Conservation (phyloP, 2,113 vertebrate genomes). For the Calidris pygmaea region DNA sequence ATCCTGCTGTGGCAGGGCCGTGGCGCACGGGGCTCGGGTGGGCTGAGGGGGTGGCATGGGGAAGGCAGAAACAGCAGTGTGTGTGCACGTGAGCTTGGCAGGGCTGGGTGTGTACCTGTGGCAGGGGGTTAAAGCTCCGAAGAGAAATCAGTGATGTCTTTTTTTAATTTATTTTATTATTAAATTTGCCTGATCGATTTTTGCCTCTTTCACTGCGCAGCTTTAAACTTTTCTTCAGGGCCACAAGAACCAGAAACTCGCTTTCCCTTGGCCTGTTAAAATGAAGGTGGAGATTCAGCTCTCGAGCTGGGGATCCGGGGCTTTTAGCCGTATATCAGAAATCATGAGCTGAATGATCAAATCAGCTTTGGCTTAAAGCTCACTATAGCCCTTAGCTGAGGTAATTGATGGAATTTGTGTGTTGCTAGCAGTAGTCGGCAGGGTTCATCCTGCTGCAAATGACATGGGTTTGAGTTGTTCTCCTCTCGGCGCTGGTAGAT, state of each 20-base stretch:
- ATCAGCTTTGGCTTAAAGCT: not conserved
- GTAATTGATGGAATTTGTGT: not conserved
- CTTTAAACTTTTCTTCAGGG: not conserved
- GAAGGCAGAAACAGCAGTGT: not conserved
- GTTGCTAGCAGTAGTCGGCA: not conserved
- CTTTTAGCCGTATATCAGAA: not conserved
- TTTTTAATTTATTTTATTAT: not conserved
- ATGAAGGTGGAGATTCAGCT: not conserved
- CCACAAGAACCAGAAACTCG: not conserved
- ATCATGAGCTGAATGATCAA: not conserved
- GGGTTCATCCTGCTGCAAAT: not conserved
- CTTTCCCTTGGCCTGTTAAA: not conserved
- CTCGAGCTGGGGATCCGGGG: not conserved
- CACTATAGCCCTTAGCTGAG: not conserved
- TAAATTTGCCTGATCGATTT: accelerated
- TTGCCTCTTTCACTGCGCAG: not conserved
- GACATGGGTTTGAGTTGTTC: not conserved
- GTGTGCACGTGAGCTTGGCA: not conserved
- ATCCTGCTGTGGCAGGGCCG: not conserved
- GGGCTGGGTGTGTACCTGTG: not conserved
- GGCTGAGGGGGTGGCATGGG: not conserved
- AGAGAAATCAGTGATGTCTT: not conserved
- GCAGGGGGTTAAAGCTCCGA: not conserved
- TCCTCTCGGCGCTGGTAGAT: not conserved
- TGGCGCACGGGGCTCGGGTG: not conserved